phyloP scores from a whole-genome alignment of 2,113 vertebrate species.

The Laterallus jamaicensis region DNA sequence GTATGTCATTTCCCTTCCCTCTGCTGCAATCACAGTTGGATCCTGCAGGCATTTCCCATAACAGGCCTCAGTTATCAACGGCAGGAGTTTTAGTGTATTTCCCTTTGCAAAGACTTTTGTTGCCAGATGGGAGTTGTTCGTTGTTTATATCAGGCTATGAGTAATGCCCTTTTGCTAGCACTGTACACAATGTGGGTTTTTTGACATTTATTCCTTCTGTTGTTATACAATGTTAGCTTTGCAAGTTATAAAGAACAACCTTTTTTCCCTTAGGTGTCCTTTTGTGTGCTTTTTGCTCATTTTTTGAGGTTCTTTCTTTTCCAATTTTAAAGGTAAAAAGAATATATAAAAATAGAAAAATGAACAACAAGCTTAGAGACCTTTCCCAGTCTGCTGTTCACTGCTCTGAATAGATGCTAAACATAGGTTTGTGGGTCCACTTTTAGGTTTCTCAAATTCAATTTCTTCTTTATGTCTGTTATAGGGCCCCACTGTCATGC shows the following conservation, averaged over 20 bases:
- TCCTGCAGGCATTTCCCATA: slow-evolving; percentile 57
- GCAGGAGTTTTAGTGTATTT: slow-evolving; percentile 13
- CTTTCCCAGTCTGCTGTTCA: neutral
- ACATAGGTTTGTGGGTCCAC: neutral
- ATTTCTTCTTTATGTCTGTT: neutral
- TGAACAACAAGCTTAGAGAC: neutral
- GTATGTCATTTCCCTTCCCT: slow-evolving; percentile 49
- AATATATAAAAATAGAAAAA: neutral
- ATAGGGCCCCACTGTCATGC: neutral
- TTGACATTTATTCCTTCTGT: slow-evolving; percentile 47
- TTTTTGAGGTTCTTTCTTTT: neutral
- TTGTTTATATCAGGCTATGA: slow-evolving; percentile 57
- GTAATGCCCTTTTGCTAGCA: slow-evolving; percentile 48
- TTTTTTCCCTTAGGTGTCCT: neutral
- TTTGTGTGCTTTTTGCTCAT: neutral
- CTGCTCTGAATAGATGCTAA: neutral
- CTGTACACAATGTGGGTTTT: neutral
- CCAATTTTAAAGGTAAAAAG: neutral
- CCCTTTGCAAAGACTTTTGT: neutral
- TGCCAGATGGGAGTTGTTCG: slow-evolving; percentile 61
- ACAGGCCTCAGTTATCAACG: neutral
- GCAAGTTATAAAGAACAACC: slow-evolving; percentile 3
- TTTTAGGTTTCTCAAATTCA: neutral
- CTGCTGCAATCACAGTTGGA: slow-evolving; percentile 46
- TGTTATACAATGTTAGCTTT: slow-evolving; percentile 27